Base-by-base conservation (phyloP, 2,113 vertebrate species). In the Tinamus guttatus region DNA sequence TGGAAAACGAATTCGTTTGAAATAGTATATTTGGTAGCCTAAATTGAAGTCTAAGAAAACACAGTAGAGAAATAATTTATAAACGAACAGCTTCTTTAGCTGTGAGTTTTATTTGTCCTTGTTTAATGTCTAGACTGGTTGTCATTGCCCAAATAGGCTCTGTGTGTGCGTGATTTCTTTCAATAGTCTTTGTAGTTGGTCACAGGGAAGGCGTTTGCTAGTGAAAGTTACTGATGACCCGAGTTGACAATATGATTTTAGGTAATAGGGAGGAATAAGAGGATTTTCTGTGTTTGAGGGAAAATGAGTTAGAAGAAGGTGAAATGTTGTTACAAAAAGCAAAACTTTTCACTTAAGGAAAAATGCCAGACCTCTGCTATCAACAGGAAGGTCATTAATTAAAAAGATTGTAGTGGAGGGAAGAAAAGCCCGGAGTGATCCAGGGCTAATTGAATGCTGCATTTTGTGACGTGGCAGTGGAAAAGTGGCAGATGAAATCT, bases 181-280 rank as follows among this genome's bases (percentile, higher is more conserved):
- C 34, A 60, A 7, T 54, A 79, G 27, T 24, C 6, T 47, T 95
- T 94, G 27, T 2, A 14, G 1, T 78, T 67, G 47, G 15, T 80
- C 20, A 14, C 27, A 45, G 41, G 52, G 32, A 67, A 67, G 34
- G 34, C 75, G 3, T 64, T 17, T 56, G 18, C 22, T 60, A n/a
- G 18, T 36, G 21, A 13, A 86, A 87, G 22, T 65, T 79, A n/a
- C 32, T 68, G 41, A 13, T 77, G 62, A 6, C 20, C 71, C n/a
- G 14, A 41, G 9, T 41, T 75, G 68, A 38, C 11, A 52, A 13
- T 0, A 0, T 69, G 34, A n/a, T 14, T 12, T 67, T 13, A 38
- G 7, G 71, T 90, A 65, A 86, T 18, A 7, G 7, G 41, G 56
- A 62, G 22, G 7, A 80, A 20, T 77, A 34, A 17, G 1, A 27